A percentile compares a stretch with the other conserved stretches of the same genome.
Conservation (phyloP, 2,797 vertebrate genomes). For the Gymnoscopelus braueri region DNA sequence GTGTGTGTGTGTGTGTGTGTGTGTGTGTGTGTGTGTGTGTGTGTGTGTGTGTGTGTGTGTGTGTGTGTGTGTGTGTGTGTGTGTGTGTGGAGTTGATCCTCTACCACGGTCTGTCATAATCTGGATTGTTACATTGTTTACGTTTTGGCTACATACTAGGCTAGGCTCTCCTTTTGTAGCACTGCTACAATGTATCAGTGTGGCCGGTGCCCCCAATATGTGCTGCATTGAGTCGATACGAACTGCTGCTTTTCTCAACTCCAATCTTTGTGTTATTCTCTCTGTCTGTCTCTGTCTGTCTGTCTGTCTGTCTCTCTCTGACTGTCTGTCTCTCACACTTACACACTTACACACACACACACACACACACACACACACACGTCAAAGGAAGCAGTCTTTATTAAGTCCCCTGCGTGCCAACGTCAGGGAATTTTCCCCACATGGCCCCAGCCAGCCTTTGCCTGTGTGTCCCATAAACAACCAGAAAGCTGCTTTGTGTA, state of each 20-base stretch:
- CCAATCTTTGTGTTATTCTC: conserved; percentile 11
- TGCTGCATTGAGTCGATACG: neutral
- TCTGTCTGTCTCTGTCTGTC: neutral
- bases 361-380: conserved; percentile 12
- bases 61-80: neutral
- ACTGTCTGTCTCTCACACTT: too few species aligned
- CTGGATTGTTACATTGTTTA: conserved; percentile 53
- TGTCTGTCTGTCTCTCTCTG: too few species aligned
- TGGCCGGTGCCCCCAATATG: neutral
- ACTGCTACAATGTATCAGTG: neutral
- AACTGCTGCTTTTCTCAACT: neutral
- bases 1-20: neutral
- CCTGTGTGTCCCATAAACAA: conserved; percentile 70
- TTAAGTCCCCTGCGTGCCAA: conserved; percentile 23
- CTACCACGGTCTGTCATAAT: conserved; percentile 35
- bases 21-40: neutral
- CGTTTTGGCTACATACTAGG: conserved; percentile 7
- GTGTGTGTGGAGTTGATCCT: conserved; percentile 26
- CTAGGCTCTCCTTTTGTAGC: neutral
- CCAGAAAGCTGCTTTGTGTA: conserved; percentile 26
- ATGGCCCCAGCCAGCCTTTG: conserved; percentile 28
- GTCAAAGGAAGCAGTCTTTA: conserved; percentile 51
- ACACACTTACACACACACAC: too few species aligned
- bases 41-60: too few species aligned
- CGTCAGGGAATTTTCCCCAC: conserved; percentile 32